Percentiles rank a stretch among this genome's conserved stretches.
Evolutionary conservation across 2,113 vertebrate species (phyloP).

Genomic region (Motacilla tschutschensis): DNA sequence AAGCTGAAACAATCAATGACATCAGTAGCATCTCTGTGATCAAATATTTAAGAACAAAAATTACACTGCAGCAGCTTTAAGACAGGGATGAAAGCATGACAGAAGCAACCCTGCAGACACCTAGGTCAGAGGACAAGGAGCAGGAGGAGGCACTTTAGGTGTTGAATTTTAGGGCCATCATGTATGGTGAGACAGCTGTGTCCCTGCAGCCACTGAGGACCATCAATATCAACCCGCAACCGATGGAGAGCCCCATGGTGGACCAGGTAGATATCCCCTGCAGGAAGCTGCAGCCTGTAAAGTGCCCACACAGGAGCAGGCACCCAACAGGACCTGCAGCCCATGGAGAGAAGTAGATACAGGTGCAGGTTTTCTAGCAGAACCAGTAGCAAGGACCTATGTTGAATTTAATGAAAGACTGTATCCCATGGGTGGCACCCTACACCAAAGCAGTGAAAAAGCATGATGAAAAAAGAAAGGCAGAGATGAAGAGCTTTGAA

Average conservation of each 20-base stretch:
- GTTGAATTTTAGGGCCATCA: accelerated
- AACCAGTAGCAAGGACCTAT: not conserved
- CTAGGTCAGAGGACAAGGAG: not conserved
- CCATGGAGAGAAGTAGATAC: not conserved
- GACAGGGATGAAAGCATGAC: not conserved
- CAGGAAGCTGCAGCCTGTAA: not conserved
- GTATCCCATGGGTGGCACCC: accelerated
- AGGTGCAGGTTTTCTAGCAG: not conserved
- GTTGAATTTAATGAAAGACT: not conserved
- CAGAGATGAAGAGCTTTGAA: not conserved
- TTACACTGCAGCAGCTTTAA: accelerated
- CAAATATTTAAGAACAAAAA: not conserved
- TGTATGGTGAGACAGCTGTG: not conserved
- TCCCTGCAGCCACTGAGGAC: not conserved
- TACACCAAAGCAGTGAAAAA: not conserved
- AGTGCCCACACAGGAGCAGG: not conserved
- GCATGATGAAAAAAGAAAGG: accelerated
- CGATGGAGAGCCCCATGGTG: accelerated
- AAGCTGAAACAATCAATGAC: not conserved
- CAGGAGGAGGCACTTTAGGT: accelerated
- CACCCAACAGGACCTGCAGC: not conserved
- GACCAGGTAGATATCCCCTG: not conserved
- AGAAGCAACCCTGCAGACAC: not conserved
- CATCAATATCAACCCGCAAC: not conserved
- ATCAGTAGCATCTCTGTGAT: not conserved